Evolutionary conservation across 2,888 invertebrate genomes (phyloP), one percentile per base, ranked within the genome.

Genomic region (Sphaeridia pumilis): DNA sequence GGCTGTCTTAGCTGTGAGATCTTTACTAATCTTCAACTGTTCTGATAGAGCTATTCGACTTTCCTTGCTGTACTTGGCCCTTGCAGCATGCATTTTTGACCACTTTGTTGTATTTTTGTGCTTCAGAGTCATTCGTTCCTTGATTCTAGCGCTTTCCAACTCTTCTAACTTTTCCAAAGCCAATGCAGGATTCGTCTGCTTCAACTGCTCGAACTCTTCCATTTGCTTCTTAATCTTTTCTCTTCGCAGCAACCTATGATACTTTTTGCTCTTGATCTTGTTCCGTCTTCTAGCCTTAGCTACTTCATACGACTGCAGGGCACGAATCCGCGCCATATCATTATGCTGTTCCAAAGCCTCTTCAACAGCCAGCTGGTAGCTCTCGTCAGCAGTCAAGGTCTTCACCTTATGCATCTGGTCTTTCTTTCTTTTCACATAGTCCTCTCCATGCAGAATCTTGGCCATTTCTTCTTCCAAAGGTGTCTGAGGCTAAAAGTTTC

Each of bases 91-190:
- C 69, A 81, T 86, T 68, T 83, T 84, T 0, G 93, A 89, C 92
- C 93, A 95, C 67, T 93, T 87, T n/a, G 93, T 89, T n/a, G 92
- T 92, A 66, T 84, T 89, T 67, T 87, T 84, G 70, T 98, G 97
- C 50, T 92, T 80, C 55, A 97, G 74, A 50, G 83, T 87, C 68
- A 90, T 87, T 63, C 97, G 75, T 70, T 98, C 97, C 68, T 85
- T 71, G 7, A 88, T 84, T 65, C 97, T 77, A 24, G 79, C 78
- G 68, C 79, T 84, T 63, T 97, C 93, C 53, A 94, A 71, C 59
- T 82, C 78, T 65, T 88, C 82, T n/a, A 97, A 70, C 69, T 87
- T 87, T 63, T 85, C 83, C 14, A 88, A 69, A 1, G 94, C 95
- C 55, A 84, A 86, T 67, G 89, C 86, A 0, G 95, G 94, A 73